Evolutionary conservation across 2,113 vertebrate genomes (phyloP), one percentile per base, ranked within the genome.

Genomic region (Cacatua alba): DNA sequence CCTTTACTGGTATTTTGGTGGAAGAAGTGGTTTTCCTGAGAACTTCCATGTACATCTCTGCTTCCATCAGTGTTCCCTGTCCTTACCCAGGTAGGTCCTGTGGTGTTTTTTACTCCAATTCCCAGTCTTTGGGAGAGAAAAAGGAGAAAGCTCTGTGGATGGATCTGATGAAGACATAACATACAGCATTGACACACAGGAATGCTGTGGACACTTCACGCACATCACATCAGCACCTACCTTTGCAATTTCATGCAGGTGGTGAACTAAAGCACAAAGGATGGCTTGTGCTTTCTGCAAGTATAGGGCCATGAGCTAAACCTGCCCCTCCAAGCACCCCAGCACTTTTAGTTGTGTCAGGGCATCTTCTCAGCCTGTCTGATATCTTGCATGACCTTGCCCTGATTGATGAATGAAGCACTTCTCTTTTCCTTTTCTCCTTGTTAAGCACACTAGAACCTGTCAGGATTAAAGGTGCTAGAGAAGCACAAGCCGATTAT

Each of bases 401-500:
- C 63, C 48, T 76, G 20, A 64, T 57, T 88, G 59, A 85, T 87
- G 59, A 85, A 80, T 80, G 81, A 90, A 82, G 35, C 41, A 35
- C 69, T 86, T 91, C 44, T 39, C 20, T 13, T 63, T 81, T 63
- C 48, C 55, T 90, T 88, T 81, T 84, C 76, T 84, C 20, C 51
- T 94, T 84, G 72, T 75, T 92, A 94, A 89, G 43, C 2, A 13
- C 29, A n/a, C 46, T 75, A 64, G 60, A 80, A 86, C 77, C 83
- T 95, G 74, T 91, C 83, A 86, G 65, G 62, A 68, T 91, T 92
- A 91, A 94, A 94, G 83, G 77, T 94, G 57, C 65, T 46, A n/a
- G 64, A 95, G 81, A 94, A 92, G 83, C 86, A 63, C 76, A 84
- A 75, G 80, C 77, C 64, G 90, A 95, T 95, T 94, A 94, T 92